Conservation (phyloP, 2,113 vertebrate genomes). For the Tamias sibiricus region DNA sequence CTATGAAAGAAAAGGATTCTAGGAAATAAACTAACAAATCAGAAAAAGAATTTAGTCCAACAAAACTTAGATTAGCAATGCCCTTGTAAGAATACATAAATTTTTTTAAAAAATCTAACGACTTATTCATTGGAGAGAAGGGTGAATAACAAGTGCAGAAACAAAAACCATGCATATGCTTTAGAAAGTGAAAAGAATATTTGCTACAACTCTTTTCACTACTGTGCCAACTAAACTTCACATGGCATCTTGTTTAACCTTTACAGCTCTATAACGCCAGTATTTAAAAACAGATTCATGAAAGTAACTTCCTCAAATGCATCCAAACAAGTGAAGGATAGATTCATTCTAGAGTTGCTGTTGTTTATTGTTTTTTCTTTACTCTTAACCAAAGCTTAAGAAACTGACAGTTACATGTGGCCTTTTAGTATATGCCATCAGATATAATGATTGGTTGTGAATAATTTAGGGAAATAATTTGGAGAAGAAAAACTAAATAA, state of each 20-base stretch:
- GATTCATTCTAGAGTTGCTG: not conserved
- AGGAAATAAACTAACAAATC: not conserved
- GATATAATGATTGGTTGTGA: not conserved
- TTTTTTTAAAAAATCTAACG: not conserved
- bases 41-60: not conserved
- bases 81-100: not conserved
- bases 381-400: not conserved
- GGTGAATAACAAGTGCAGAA: not conserved
- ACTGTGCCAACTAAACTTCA: not conserved
- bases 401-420: not conserved
- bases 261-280: not conserved
- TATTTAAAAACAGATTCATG: not conserved
- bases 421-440: not conserved
- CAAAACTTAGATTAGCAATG: not conserved
- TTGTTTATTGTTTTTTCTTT: not conserved
- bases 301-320: not conserved
- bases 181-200: not conserved
- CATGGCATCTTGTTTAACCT: not conserved
- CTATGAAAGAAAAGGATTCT: not conserved
- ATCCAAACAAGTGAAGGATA: not conserved
- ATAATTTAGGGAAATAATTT: not conserved
- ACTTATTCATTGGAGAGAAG: not conserved
- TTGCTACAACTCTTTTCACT: not conserved
- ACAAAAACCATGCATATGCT: not conserved
- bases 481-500: not conserved